These are phyloP conservation scores for Nymphalis polychloros DNA, from an alignment of 2,888 invertebrate genomes.

Conservation along the genomic window DNA sequence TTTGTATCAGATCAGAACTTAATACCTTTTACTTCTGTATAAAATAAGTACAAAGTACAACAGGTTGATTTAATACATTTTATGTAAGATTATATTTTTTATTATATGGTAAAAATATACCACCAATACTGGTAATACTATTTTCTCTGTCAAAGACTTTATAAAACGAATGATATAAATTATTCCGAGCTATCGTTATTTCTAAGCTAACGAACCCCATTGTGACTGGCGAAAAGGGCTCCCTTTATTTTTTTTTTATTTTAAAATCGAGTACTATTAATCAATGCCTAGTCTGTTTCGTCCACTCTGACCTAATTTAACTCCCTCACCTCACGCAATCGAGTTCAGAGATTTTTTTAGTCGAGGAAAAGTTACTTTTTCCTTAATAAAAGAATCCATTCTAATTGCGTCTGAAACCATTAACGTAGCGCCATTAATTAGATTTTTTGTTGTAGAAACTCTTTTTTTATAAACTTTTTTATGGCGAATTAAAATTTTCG, in stretches of 20 bases:
- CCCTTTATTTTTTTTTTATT: slow-evolving; percentile 9
- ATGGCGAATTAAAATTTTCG: too few relatives aligned
- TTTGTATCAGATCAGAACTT: too few relatives aligned
- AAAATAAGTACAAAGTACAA: too few relatives aligned
- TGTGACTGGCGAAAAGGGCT: neutral
- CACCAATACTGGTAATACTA: too few relatives aligned
- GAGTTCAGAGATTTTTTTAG: slow-evolving; percentile 30
- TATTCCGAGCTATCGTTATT: too few relatives aligned
- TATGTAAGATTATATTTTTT: too few relatives aligned
- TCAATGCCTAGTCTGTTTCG: slow-evolving; percentile 38
- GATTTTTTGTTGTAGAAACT: slow-evolving; percentile 3
- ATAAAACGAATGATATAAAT: too few relatives aligned
- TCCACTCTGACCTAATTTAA: slow-evolving; percentile 36
- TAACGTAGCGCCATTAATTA: slow-evolving; percentile 22
- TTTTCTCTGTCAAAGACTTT: too few relatives aligned
- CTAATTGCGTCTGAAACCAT: slow-evolving; percentile 17
- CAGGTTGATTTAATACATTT: too few relatives aligned
- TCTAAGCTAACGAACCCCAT: too few relatives aligned
- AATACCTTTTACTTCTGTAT: too few relatives aligned
- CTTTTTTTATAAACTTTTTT: neutral
- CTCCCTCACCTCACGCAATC: slow-evolving; percentile 38
- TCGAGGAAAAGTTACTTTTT: slow-evolving; percentile 31
- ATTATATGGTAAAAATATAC: too few relatives aligned
- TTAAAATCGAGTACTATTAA: slow-evolving; percentile 35
- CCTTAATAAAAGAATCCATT: slow-evolving; percentile 18